A percentile compares a stretch with the other conserved stretches of the same genome.
Conservation (phyloP, 2,888 invertebrate species). For the Caenorhabditis virilis region DNA sequence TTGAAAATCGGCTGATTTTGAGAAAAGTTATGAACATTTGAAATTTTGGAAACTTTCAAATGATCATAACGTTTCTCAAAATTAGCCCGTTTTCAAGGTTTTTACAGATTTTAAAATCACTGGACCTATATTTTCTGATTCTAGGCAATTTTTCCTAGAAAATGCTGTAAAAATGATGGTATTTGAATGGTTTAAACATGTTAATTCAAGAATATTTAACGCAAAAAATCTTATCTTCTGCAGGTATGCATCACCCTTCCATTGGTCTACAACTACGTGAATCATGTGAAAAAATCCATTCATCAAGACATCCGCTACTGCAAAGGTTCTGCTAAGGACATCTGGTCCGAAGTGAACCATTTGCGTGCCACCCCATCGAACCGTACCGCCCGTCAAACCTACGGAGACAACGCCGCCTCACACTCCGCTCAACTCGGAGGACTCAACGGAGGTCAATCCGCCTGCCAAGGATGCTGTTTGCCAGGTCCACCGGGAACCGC, state of each 20-base stretch:
- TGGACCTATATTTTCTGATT: too few relatives aligned
- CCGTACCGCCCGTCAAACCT: constrained; percentile 54
- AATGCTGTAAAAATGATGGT: too few relatives aligned
- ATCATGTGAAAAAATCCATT: constrained; percentile 60
- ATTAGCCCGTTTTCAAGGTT: too few relatives aligned
- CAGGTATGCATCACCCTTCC: constrained; percentile 59
- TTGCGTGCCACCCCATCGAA: constrained; percentile 36
- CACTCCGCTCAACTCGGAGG: too few relatives aligned
- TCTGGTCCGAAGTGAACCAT: constrained; percentile 54
- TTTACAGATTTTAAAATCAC: too few relatives aligned
- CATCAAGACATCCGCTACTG: constrained; percentile 65
- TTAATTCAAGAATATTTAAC: too few relatives aligned
- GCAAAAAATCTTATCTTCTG: not conserved
- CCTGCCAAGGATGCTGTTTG: constrained; percentile 49
- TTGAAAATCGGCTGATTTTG: too few relatives aligned
- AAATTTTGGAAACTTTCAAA: too few relatives aligned
- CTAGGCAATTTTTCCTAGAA: too few relatives aligned
- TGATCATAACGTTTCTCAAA: too few relatives aligned
- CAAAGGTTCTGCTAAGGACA: constrained; percentile 64
- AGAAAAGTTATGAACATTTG: too few relatives aligned
- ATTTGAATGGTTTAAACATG: too few relatives aligned
- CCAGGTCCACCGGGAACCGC: constrained; percentile 52
- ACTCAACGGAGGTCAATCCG: constrained; percentile 23
- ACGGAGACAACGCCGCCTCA: constrained; percentile 15
- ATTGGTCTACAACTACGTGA: constrained; percentile 68